Evolutionary conservation across 2,888 invertebrate genomes (phyloP), one percentile per base, ranked within the genome.

Genomic region (Ochropleura leucogaster): DNA sequence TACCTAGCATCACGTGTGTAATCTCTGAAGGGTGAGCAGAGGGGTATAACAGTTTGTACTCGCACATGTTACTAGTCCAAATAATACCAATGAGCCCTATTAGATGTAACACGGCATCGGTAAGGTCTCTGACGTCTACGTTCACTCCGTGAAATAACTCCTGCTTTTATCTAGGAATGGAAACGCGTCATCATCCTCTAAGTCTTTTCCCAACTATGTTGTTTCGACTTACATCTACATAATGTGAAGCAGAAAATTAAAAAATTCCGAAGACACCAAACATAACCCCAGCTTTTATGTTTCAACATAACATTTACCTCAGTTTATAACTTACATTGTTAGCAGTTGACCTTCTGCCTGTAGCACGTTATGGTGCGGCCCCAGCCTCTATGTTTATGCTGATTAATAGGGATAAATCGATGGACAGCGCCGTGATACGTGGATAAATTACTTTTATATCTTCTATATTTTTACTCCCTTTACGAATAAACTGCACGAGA

Each of bases 331-430:
- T 20, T 6, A 4, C 14, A 18, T 62, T 42, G 49, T 57, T 51
- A 0, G 6, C 20, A 64, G 16, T 73, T 53, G 1, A 12, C 49
- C 44, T 72, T 72, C 72, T 82, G 53, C 2, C 30, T 16, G 9
- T 30, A 0, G 8, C 4, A 1, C 4, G 1, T 1, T 49, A 55
- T 16, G 18, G 1, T 6, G 47, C 59, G 69, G 47, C 53, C 1
- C 1, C 64, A 53, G 72, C 47, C 66, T 85, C 82, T 85, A 82
- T 85, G 82, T 82, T 82, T 82, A 78, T 77, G 73, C 67, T 78
- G 87, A 85, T 85, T 85, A 83, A 86, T 87, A 87, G 79, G 79
- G 84, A 86, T 86, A 79, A 72, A 84, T 86, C 86, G 81, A 86
- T 80, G 75, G 87, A 78, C 85, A 82, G 82, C 69, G 68, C 70